Evolutionary conservation across 1,140 invertebrate genomes (phyloP).

Genomic region (Drosophila setifemur): DNA sequence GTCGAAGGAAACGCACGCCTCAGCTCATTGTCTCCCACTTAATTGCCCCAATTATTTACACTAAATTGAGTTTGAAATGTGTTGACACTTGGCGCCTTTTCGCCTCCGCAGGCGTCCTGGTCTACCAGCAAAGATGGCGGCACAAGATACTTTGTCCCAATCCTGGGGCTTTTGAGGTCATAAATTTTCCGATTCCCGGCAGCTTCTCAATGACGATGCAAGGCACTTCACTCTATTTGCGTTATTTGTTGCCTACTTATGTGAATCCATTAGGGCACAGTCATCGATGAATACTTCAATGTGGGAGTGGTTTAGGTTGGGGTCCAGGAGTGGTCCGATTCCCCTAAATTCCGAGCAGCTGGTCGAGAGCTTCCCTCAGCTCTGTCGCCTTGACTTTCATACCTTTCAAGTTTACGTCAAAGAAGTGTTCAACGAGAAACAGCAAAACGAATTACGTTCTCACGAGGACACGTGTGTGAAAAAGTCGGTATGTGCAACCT

Average conservation of each 20-base stretch:
- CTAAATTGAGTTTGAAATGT: conserved; percentile 62
- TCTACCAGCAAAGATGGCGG: neutral
- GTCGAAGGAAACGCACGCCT: neutral
- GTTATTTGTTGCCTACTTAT: conserved; percentile 51
- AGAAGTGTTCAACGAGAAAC: neutral
- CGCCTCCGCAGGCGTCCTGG: neutral
- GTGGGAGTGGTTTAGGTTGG: neutral
- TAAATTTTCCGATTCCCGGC: conserved; percentile 9
- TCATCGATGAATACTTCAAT: no score
- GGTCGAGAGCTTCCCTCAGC: neutral
- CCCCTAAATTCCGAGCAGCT: neutral
- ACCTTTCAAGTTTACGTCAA: conserved; percentile 4
- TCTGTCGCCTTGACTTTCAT: conserved; percentile 13
- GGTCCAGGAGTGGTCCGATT: no score
- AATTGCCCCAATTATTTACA: conserved; percentile 61
- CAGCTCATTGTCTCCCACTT: conserved; percentile 10
- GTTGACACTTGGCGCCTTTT: conserved; percentile 44
- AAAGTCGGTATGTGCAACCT: neutral
- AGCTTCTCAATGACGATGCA: neutral
- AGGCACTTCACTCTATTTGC: neutral
- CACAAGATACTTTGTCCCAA: neutral
- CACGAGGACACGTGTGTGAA: neutral
- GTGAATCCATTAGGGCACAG: conserved; percentile 4
- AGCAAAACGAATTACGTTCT: conserved; percentile 6
- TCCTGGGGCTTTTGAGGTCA: conserved; percentile 5